Evolutionary conservation across 2,113 vertebrate genomes (phyloP), one percentile per base, ranked within the genome.

Genomic region (Perccottus glenii): DNA sequence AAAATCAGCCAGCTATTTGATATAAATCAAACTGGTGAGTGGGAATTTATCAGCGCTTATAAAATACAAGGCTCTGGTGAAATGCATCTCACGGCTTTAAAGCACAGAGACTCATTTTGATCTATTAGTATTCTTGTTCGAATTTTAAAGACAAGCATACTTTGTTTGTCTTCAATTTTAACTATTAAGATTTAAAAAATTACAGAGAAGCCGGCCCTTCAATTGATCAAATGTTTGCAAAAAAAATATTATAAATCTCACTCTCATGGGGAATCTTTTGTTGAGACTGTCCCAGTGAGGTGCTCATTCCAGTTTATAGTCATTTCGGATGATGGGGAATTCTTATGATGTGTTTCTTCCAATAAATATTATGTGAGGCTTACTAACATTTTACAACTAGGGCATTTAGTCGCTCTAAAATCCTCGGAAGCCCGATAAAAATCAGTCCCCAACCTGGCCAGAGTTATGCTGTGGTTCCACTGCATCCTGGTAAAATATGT

Each of bases 1-100:
- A 85, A 78, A 66, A 72, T 42, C 46, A 42, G 67, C 70, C 60
- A 77, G 12, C 15, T 40, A 47, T 72, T 71, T 56, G 38, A 56
- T 60, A 58, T 78, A 56, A 70, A 80, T 83, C 53, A 73, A 0
- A 52, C 64, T 1, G 0, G 32, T 49, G 27, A 65, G 60, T 53
- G 57, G 61, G 52, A 74, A 82, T 73, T 27, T 67, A 60, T 75
- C 53, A 43, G 14, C 48, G 15, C 44, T 51, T 57, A 64, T 76
- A 68, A 85, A 78, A 63, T 56, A 9, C 11, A 52, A 64, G 46
- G 45, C 33, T 14, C 35, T 52, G 58, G 56, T 52, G 12, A 67
- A 78, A 65, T 60, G 7, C 19, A 38, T 47, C 45, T 4, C 27
- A 33, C 61, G 46, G 58, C 70, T 35, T 59, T 19, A 75, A 60